Conservation (phyloP, 2,113 vertebrate genomes). For the Sus scrofa region DNA sequence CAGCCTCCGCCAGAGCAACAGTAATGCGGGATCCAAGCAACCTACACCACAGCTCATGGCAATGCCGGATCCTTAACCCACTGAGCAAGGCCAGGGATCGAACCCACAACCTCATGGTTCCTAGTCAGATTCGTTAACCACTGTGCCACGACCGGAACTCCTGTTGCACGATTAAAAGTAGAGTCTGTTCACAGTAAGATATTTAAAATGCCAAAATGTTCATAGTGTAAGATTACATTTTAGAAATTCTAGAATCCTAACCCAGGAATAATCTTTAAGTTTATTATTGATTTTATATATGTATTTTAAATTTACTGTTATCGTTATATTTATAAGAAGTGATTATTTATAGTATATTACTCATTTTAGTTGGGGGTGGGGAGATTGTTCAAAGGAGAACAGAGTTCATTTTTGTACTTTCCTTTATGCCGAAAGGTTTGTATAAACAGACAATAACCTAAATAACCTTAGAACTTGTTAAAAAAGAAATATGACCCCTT, state of each 20-base stretch:
- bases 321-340: neutral
- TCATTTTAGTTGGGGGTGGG: neutral
- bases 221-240: neutral
- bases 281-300: neutral
- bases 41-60: too few relatives aligned
- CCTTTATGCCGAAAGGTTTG: neutral
- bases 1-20: too few relatives aligned
- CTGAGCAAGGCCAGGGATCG: too few relatives aligned
- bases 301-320: conserved; percentile 15
- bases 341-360: neutral
- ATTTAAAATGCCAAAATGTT: neutral
- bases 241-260: neutral
- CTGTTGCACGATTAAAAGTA: too few relatives aligned
- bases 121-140: too few relatives aligned
- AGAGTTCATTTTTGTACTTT: neutral
- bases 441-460: neutral
- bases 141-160: too few relatives aligned
- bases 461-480: neutral
- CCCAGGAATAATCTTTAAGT: neutral
- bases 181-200: neutral
- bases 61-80: too few relatives aligned
- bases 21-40: too few relatives aligned
- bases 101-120: too few relatives aligned
- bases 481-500: neutral
- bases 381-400: neutral